Evolutionary conservation across 2,113 vertebrate species (phyloP).

Genomic region (Pomatorhinus ruficollis): DNA sequence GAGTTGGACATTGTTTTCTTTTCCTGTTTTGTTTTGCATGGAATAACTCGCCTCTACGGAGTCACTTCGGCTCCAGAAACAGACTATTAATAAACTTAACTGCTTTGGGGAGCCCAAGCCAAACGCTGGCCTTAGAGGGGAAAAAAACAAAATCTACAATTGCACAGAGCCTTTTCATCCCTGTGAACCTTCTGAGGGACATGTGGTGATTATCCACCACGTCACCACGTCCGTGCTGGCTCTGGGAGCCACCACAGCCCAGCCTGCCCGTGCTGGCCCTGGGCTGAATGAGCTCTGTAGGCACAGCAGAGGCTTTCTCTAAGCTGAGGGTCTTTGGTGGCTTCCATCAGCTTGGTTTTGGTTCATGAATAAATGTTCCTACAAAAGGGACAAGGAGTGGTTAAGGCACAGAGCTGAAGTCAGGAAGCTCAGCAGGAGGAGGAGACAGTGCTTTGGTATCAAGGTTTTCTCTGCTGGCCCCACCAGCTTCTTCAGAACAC

Average conservation of each 20-base stretch:
- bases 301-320: neutral
- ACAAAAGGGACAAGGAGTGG: neutral
- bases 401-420: neutral
- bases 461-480: neutral
- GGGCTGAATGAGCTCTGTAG: neutral
- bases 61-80: slow-evolving; percentile 30
- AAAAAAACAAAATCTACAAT: neutral
- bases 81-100: slow-evolving; percentile 41
- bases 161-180: neutral
- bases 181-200: neutral
- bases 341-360: neutral
- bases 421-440: neutral
- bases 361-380: neutral
- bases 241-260: neutral
- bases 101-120: slow-evolving; percentile 1
- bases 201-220: neutral
- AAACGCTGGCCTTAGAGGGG: neutral
- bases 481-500: neutral
- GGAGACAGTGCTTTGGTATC: neutral
- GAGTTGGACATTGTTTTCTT: slow-evolving; percentile 37
- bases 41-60: slow-evolving; percentile 11
- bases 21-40: slow-evolving; percentile 49
- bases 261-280: neutral
- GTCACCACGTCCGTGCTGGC: neutral
- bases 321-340: neutral